Base-by-base conservation (phyloP, 2,888 invertebrate genomes). In the Tryphoninae sp. region DNA sequence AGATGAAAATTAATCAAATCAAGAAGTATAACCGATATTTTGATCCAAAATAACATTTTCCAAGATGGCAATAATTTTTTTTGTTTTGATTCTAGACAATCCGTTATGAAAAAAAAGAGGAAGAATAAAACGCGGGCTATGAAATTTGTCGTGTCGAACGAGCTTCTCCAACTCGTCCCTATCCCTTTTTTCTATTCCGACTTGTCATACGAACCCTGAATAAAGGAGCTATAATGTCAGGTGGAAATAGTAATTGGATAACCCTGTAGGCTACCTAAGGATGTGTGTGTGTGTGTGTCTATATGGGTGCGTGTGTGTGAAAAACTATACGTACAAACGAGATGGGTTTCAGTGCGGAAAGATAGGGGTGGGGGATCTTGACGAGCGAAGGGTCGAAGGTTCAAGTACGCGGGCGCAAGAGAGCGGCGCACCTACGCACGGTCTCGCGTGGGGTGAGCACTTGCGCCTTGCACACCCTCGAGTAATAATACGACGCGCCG, bases 171-270 rank as follows among this genome's bases (percentile, higher is more conserved):
- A 49, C 69, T 40, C 45, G 69, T 49, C 45, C 58, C 26, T 2
- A 62, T 45, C 26, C 69, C 55, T 33, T 62, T 68, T 77, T 77
- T 61, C 26, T 58, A 58, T 68, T 77, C 7, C 51, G 40, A 0
- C 69, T 77, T 62, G 62, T 69, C 69, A 69, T 55, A 59, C 26
- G 26, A 51, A 69, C 77, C 42, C 62, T 42, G 59, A 82, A 79
- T 62, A 67, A 72, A 76, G 76, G 49, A 64, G 76, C 68, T 23
- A 76, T 55, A 62, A 77, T 77, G 79, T 76, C 79, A 77, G 79
- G 82, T 82, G 79, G 75, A 82, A 82, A 73, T 82, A 73, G 80
- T 82, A 82, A 82, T 82, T 82, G 82, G 80, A 82, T 82, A 80
- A 82, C 62, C 80, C 80, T 65, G 73, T 74, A 55, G 58, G 62